Percentiles rank a stretch among this genome's conserved stretches.
These are phyloP conservation scores for Cinclus mexicanus DNA, from an alignment of 2,113 vertebrate genomes.

Conservation along the genomic window DNA sequence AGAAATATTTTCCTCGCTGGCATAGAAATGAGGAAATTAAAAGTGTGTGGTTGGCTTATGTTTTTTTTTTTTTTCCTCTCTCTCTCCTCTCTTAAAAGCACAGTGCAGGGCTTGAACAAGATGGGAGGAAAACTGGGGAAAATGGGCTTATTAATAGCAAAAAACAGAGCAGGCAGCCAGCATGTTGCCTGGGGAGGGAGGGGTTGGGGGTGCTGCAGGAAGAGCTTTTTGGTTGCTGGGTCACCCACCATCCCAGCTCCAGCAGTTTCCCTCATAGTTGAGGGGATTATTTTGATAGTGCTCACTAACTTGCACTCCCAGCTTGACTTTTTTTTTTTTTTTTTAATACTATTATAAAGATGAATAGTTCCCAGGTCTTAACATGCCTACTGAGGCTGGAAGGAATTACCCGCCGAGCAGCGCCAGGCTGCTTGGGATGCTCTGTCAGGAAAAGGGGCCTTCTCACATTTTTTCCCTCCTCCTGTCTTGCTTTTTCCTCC, in stretches of 20 bases:
- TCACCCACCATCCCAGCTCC: neutral
- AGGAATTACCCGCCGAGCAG: neutral
- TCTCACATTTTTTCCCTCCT: neutral
- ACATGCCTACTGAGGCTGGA: slow-evolving; percentile 35
- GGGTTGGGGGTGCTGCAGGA: neutral
- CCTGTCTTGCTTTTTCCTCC: neutral
- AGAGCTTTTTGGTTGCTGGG: neutral
- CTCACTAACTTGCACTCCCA: neutral
- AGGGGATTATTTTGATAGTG: neutral
- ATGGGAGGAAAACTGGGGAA: neutral
- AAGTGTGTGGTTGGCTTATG: neutral
- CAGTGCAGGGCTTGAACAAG: neutral
- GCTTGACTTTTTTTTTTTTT: neutral
- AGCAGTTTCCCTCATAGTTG: neutral
- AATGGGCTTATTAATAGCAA: slow-evolving; percentile 1
- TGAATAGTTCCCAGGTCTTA: slow-evolving; percentile 54
- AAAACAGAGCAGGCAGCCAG: neutral
- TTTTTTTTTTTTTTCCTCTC: neutral
- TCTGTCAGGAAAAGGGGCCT: neutral
- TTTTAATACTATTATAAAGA: neutral
- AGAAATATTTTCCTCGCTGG: slow-evolving; percentile 46
- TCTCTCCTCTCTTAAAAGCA: neutral
- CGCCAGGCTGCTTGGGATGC: neutral
- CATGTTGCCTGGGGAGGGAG: neutral
- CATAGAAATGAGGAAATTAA: slow-evolving; percentile 41